Conservation (phyloP, 2,113 vertebrate genomes). For the Clarias magur region DNA sequence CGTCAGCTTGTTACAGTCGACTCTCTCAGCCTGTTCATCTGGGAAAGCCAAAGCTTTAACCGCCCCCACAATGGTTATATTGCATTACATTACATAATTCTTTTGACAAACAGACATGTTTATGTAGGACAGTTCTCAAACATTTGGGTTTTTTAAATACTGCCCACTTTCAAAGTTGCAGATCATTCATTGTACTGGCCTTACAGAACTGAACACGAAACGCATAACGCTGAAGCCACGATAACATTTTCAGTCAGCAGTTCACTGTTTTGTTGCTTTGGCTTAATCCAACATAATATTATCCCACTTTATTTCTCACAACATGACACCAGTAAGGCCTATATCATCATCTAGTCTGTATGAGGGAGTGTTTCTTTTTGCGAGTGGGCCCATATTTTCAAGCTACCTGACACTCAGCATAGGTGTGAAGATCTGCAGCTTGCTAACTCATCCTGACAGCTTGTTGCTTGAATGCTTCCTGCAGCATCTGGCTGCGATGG, state of each 20-base stretch:
- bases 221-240: background rate
- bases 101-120: conserved; percentile 32
- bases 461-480: conserved; percentile 58
- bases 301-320: background rate
- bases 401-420: conserved; percentile 5
- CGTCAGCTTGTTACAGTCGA: conserved; percentile 8
- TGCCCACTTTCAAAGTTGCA: background rate
- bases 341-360: conserved; percentile 16
- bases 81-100: conserved; percentile 42
- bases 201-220: background rate
- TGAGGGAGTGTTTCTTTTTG: conserved; percentile 4
- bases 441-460: conserved; percentile 51
- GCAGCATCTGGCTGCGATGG: conserved; percentile 59
- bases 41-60: conserved; percentile 35
- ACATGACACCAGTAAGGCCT: background rate
- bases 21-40: conserved; percentile 16
- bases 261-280: background rate
- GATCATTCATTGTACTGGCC: background rate
- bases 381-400: background rate
- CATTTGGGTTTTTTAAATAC: background rate
- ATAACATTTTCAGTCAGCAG: background rate
- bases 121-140: conserved; percentile 46
- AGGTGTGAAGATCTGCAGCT: conserved; percentile 5
- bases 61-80: conserved; percentile 35
- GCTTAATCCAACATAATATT: background rate